Conservation (phyloP, 2,113 vertebrate genomes). For the Zosterops hypoxanthus region DNA sequence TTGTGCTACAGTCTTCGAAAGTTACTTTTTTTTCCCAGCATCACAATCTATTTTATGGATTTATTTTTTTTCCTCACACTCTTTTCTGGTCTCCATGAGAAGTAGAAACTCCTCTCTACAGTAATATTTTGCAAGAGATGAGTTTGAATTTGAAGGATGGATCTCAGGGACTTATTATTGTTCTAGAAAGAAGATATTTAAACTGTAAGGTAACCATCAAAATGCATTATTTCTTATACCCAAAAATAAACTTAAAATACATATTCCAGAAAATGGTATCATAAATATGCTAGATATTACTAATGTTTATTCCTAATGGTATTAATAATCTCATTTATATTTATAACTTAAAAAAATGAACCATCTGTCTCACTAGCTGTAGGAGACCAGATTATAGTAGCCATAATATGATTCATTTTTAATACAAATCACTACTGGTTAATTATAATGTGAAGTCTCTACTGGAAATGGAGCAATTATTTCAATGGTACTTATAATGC, state of each 20-base stretch:
- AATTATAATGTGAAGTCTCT: slow-evolving; percentile 59
- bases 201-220: background rate
- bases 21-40: background rate
- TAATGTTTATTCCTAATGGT: slow-evolving; percentile 52
- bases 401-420: slow-evolving; percentile 48
- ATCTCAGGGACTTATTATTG: background rate
- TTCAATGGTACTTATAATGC: background rate
- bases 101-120: slow-evolving; percentile 1
- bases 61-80: background rate
- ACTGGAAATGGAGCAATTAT: slow-evolving; percentile 51
- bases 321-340: slow-evolving; percentile 69
- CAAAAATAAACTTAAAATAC: slow-evolving; percentile 17
- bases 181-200: slow-evolving; percentile 22
- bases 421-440: slow-evolving; percentile 48
- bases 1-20: background rate
- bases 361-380: slow-evolving; percentile 57
- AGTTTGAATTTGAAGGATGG: background rate
- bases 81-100: background rate
- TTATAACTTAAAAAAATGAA: slow-evolving; percentile 63
- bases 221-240: background rate
- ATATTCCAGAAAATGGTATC: slow-evolving; percentile 56
- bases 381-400: slow-evolving; percentile 44
- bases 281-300: slow-evolving; percentile 55
- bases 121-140: background rate
- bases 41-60: background rate